Evolutionary conservation across 2,888 invertebrate species (phyloP), one percentile per base, ranked within the genome.

Genomic region (Chloroclystis v-ata): DNA sequence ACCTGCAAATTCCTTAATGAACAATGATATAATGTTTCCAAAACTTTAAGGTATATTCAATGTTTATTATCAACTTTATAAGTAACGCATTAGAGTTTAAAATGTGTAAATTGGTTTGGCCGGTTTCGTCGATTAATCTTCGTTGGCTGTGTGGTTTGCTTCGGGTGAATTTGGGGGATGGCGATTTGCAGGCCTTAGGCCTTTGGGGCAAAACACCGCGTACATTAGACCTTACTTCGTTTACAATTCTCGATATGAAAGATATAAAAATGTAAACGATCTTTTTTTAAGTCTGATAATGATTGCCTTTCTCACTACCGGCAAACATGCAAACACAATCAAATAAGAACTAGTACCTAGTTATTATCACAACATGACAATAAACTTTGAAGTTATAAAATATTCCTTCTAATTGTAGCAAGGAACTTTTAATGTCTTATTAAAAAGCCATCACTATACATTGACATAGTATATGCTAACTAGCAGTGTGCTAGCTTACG

Each of bases 91-190:
- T 57, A 54, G 49, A 54, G 61, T 56, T 62, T 60, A 58, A 59
- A 59, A 47, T 51, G 28, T 73, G 66, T 69, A 72, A 72, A 75
- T 72, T 71, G 69, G 67, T 75, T 78, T 78, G 79, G 78, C 75
- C 75, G 69, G 71, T 66, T 69, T 72, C 75, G 69, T 63, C 77
- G 72, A 80, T 80, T 79, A 79, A 80, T 80, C 79, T 80, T 80
- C 77, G 78, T 80, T 79, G 68, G 71, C 77, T 75, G 77, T 82
- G 77, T 78, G 78, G 78, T 79, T 76, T 78, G 80, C 77, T 80
- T 73, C 70, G 77, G 80, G 78, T 76, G 73, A 78, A 82, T 81
- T 81, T 78, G 82, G 81, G 81, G 76, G 73, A 77, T 75, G 68
- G 75, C 75, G 75, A 80, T 80, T 79, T 80, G 78, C 75, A 69